phyloP scores from a whole-genome alignment of 2,797 vertebrate genomes.

The Pangasius larnaudii region DNA sequence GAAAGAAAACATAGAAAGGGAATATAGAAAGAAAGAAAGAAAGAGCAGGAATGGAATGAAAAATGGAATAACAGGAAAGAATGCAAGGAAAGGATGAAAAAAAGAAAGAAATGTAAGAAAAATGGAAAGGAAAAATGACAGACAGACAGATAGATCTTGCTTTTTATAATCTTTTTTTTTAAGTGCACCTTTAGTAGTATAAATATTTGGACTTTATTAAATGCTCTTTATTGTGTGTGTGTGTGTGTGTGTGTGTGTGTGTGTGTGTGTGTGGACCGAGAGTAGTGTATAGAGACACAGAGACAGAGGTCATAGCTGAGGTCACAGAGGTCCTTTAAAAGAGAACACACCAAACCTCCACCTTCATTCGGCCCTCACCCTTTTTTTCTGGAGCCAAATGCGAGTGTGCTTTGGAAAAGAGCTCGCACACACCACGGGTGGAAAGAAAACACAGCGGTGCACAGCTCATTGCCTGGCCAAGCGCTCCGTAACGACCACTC shows the following conservation, averaged over 20 bases:
- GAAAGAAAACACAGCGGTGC: background rate
- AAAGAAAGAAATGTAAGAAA: background rate
- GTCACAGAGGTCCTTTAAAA: background rate
- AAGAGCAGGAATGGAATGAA: background rate
- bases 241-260: background rate
- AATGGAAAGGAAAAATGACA: background rate
- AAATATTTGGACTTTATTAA: too few relatives aligned
- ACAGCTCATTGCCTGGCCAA: constrained; percentile 8
- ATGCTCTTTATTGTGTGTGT: background rate
- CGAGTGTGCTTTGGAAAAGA: background rate
- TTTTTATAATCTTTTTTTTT: background rate
- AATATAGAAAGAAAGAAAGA: background rate
- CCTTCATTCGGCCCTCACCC: background rate
- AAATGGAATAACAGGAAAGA: background rate
- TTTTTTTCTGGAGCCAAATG: background rate
- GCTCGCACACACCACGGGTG: background rate
- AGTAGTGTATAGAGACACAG: background rate
- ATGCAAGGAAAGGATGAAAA: background rate
- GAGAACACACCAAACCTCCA: background rate
- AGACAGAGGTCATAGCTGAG: background rate
- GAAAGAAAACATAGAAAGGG: background rate
- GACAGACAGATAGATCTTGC: background rate
- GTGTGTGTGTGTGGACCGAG: background rate
- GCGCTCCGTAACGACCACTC: background rate
- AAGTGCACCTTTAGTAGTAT: background rate